These are phyloP conservation scores for Eubucco bourcierii DNA, from an alignment of 2,113 vertebrate genomes.

Conservation along the genomic window DNA sequence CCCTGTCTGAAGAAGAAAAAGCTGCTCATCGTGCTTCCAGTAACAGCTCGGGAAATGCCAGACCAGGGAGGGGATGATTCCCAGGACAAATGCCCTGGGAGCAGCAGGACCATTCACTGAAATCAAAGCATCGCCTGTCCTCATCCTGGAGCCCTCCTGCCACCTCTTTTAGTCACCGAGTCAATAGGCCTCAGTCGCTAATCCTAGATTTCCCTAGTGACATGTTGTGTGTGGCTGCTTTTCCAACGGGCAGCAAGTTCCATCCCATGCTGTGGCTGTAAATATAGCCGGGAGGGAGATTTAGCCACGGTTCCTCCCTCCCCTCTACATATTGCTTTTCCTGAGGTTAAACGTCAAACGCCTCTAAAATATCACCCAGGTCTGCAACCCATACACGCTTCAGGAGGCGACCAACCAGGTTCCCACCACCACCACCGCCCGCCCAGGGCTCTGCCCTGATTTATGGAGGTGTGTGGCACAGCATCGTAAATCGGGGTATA, in stretches of 20 bases:
- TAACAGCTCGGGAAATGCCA: neutral
- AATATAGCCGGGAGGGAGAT: neutral
- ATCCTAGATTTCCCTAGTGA: constrained; percentile 10
- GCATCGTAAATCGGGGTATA: neutral
- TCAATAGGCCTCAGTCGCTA: neutral
- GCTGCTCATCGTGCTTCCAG: rapidly evolving
- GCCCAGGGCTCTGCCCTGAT: neutral
- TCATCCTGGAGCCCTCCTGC: neutral
- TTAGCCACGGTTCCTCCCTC: neutral
- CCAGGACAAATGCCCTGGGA: neutral
- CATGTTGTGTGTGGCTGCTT: neutral
- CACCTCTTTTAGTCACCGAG: neutral
- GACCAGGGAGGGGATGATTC: neutral
- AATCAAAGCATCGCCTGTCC: neutral
- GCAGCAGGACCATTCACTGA: neutral
- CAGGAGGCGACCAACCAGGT: neutral
- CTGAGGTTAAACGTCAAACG: constrained; percentile 46
- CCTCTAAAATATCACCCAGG: constrained; percentile 36
- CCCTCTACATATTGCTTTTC: neutral
- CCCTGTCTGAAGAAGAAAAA: neutral
- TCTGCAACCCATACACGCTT: neutral
- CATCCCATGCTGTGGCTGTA: neutral
- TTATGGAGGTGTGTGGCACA: neutral
- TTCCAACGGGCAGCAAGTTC: neutral
- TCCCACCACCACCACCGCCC: neutral